Percentiles rank a stretch among this genome's conserved stretches.
Evolutionary conservation across 2,797 vertebrate genomes (phyloP).

Genomic region (Enteromius mattozi): DNA sequence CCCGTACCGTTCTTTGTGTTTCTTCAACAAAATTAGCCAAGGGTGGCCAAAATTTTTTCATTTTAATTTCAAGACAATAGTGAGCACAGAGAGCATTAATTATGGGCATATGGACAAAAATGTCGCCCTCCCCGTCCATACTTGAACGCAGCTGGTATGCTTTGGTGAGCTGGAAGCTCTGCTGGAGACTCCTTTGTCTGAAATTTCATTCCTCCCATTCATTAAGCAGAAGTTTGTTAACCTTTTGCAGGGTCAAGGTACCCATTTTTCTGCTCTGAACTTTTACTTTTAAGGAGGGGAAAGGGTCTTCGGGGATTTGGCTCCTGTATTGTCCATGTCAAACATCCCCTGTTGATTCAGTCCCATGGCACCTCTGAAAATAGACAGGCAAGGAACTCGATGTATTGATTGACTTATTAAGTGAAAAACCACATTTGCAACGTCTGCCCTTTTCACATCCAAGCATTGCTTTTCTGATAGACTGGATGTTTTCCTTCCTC

Average conservation of each 20-base stretch:
- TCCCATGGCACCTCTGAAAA: constrained; percentile 66
- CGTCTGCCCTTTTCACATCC: constrained; percentile 61
- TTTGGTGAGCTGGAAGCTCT: constrained; percentile 74
- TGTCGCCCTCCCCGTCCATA: constrained; percentile 66
- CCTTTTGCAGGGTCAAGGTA: constrained; percentile 77
- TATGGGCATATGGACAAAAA: constrained; percentile 76
- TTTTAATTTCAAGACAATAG: constrained; percentile 79
- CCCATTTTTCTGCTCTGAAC: constrained; percentile 73
- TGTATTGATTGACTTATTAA: constrained; percentile 81
- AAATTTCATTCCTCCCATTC: constrained; percentile 76
- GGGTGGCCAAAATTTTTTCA: constrained; percentile 80
- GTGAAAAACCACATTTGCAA: constrained; percentile 74
- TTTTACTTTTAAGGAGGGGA: constrained; percentile 73
- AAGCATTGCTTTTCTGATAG: constrained; percentile 43
- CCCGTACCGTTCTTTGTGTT: constrained; percentile 77
- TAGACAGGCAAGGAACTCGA: constrained; percentile 66
- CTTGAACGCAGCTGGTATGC: constrained; percentile 71
- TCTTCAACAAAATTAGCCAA: constrained; percentile 80
- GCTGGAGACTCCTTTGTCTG: constrained; percentile 78
- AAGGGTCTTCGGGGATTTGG: constrained; percentile 65
- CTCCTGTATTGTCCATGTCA: constrained; percentile 72
- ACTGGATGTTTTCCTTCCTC: constrained; percentile 47
- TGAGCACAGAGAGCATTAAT: constrained; percentile 82
- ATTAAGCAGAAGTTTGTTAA: constrained; percentile 82
- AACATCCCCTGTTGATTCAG: constrained; percentile 73